Base-by-base conservation (phyloP, 53 echinoderm and acorn worm species). In the Antedon mediterranea region DNA sequence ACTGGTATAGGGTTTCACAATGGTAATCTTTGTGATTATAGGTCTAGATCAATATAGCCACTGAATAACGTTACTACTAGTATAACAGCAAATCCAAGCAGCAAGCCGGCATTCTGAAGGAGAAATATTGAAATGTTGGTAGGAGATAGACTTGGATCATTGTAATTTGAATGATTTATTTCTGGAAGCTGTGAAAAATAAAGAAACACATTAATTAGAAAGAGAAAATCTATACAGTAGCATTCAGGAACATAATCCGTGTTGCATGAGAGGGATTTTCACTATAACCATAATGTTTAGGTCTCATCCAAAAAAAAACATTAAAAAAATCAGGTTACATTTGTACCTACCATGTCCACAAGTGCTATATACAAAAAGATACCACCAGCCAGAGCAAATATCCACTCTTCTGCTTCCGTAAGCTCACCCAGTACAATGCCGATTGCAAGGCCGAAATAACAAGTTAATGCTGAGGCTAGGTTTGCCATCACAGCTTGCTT, bases 281-380 rank as follows among this genome's bases (percentile, higher is more conserved):
- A n/a, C n/a, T n/a, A n/a, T n/a, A n/a, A n/a, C n/a, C n/a, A n/a
- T n/a, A n/a, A n/a, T n/a, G n/a, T n/a, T n/a, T n/a, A n/a, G n/a
- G n/a, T n/a, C n/a, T n/a, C n/a, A n/a, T n/a, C n/a, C n/a, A n/a
- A n/a, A n/a, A n/a, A n/a, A n/a, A n/a, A n/a, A n/a, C n/a, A n/a
- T n/a, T n/a, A n/a, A n/a, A n/a, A n/a, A n/a, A n/a, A n/a, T n/a
- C n/a, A n/a, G n/a, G n/a, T n/a, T n/a, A n/a, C 3, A 23, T 57
- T 57, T 57, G 27, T 15, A 41, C 90, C 43, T 85, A 90, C 90
- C 90, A 90, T 90, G 77, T 90, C 90, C 31, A 90, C 90, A 28
- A 90, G 41, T 28, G 85, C 82, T 28, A 90, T 90, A 34, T 90
- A 90, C 28, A 90, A 30, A 70, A 90, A 90, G 87, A 90, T 90